Percentiles rank a stretch among this genome's conserved stretches.
Conservation (phyloP, 2,797 vertebrate species). For the Artibeus jamaicensis region DNA sequence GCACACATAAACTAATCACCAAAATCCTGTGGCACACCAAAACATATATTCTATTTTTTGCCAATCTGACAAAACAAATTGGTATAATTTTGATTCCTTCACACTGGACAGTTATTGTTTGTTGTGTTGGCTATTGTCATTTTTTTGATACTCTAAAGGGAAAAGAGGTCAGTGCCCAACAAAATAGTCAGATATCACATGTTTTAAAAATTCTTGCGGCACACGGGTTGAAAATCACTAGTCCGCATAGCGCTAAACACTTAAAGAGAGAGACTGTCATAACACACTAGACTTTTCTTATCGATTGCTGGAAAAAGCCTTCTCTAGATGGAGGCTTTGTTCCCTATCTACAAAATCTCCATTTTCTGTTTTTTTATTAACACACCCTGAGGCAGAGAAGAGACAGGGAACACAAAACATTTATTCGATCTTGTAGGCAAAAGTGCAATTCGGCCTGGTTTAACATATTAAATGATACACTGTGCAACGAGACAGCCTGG, state of each 20-base stretch:
- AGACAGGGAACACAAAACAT: neutral
- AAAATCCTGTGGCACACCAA: neutral
- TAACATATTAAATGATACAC: neutral
- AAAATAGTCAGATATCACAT: neutral
- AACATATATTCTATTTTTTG: neutral
- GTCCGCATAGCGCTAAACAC: neutral
- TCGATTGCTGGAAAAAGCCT: neutral
- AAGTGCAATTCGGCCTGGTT: neutral
- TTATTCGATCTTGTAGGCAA: neutral
- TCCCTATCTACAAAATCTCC: neutral
- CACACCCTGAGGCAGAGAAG: neutral
- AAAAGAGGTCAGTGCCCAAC: neutral
- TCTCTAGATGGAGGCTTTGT: neutral
- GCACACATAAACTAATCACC: neutral
- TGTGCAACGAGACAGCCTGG: neutral
- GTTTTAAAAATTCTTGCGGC: neutral
- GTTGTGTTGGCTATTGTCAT: neutral
- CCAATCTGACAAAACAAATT: neutral
- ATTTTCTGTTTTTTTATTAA: conserved; percentile 24
- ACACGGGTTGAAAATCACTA: neutral
- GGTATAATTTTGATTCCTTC: neutral
- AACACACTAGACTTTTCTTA: neutral
- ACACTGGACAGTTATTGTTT: neutral
- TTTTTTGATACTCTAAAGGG: neutral
- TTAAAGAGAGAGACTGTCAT: neutral